Conservation (phyloP, 2,888 invertebrate genomes). For the Chouioia cunea region DNA sequence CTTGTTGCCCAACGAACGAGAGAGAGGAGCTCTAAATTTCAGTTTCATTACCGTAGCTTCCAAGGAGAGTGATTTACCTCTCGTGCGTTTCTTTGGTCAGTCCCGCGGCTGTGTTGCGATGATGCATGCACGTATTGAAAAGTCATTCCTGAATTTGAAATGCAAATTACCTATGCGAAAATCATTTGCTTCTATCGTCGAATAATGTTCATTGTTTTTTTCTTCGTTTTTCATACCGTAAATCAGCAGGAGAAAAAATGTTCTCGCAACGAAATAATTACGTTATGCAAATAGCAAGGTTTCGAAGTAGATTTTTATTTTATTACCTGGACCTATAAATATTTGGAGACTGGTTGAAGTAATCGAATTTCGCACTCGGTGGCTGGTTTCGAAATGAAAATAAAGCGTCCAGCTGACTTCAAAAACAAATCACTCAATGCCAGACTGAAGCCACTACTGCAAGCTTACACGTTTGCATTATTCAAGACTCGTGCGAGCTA, state of each 20-base stretch:
- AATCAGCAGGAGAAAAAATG: conserved; percentile 42
- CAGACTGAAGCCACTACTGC: no score
- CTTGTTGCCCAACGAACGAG: conserved; percentile 3
- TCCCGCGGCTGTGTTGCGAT: not conserved
- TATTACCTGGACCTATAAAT: conserved; percentile 36
- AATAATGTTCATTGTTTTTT: conserved; percentile 43
- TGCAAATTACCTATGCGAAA: conserved; percentile 45
- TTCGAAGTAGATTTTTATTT: conserved; percentile 13
- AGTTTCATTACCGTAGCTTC: conserved; percentile 46
- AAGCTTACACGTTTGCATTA: no score
- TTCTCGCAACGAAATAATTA: conserved; percentile 52
- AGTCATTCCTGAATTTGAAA: conserved; percentile 45
- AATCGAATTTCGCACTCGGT: conserved; percentile 36
- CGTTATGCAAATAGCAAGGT: conserved; percentile 39
- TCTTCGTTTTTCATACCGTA: conserved; percentile 26
- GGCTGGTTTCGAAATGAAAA: conserved; percentile 14
- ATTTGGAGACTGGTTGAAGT: conserved; percentile 20
- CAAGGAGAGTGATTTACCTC: conserved; percentile 40
- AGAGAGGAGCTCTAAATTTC: conserved; percentile 44
- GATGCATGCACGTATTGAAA: conserved; percentile 43
- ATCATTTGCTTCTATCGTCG: conserved; percentile 44
- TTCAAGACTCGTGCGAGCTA: no score
- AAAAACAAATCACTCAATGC: conserved; percentile 8
- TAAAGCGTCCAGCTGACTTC: conserved; percentile 1
- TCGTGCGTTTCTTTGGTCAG: conserved; percentile 6